Percentiles rank a stretch among this genome's conserved stretches.
Conservation (phyloP, 2,113 vertebrate species). For the Saccopteryx leptura region DNA sequence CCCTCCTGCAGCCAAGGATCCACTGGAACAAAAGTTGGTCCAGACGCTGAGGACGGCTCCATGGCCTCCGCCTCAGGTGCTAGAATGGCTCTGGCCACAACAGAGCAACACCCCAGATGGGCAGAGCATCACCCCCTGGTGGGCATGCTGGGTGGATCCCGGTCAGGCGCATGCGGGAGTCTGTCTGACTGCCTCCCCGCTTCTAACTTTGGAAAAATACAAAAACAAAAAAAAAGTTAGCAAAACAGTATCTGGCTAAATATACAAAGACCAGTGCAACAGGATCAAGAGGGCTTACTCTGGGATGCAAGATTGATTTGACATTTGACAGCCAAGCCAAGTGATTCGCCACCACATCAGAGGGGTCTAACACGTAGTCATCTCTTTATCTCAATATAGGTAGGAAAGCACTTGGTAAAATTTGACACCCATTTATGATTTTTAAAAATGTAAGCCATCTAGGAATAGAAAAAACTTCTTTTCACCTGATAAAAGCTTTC, state of each 20-base stretch:
- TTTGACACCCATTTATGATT: not conserved
- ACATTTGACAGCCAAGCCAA: not conserved
- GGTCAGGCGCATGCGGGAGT: no score
- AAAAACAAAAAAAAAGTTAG: not conserved
- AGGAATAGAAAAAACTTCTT: not conserved
- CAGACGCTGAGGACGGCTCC: no score
- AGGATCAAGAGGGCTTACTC: not conserved
- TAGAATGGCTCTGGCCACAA: no score
- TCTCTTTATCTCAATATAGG: accelerated
- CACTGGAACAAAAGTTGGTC: no score
- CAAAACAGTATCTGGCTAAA: not conserved
- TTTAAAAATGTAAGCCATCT: not conserved
- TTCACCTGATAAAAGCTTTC: not conserved
- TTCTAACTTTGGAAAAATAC: no score
- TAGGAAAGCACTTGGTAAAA: no score
- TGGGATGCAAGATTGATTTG: not conserved
- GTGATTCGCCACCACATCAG: not conserved
- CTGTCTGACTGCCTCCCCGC: no score
- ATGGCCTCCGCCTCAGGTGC: no score
- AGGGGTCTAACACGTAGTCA: accelerated
- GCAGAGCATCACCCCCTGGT: no score
- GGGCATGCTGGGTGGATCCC: no score
- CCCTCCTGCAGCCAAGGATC: no score
- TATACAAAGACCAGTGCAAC: not conserved
- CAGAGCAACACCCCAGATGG: no score